Percentiles rank a stretch among this genome's conserved stretches.
Conservation (phyloP, 2,113 vertebrate genomes). For the Labrus mixtus region DNA sequence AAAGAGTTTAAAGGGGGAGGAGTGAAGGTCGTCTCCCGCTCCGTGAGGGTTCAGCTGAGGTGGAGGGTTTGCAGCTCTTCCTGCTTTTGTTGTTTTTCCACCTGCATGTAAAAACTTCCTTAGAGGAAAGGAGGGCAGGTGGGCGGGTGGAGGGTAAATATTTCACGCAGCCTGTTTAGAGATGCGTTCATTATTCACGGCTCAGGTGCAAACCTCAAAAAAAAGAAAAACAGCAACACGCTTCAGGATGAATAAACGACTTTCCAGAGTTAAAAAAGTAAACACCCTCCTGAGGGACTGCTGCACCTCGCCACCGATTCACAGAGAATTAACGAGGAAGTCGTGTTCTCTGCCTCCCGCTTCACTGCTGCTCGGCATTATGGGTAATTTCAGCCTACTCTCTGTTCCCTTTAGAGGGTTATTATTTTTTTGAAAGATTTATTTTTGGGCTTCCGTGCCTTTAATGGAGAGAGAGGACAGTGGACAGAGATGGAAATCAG, state of each 20-base stretch:
- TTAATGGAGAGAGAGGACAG: too few species aligned
- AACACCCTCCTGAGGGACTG: neutral
- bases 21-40: too few species aligned
- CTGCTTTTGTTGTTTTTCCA: neutral
- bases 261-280: constrained; percentile 4
- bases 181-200: constrained; percentile 69
- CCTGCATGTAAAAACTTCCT: constrained; percentile 15
- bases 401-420: neutral
- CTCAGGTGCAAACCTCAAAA: constrained; percentile 56
- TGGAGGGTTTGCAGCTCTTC: neutral
- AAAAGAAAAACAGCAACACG: constrained; percentile 25
- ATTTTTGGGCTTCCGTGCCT: too few species aligned
- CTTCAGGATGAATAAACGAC: constrained; percentile 28
- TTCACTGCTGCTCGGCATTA: constrained; percentile 12
- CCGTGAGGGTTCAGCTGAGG: neutral
- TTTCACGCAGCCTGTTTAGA: constrained; percentile 58
- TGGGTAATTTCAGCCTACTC: neutral
- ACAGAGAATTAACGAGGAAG: constrained; percentile 10
- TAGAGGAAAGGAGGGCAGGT: constrained; percentile 46
- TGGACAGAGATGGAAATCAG: too few species aligned
- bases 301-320: neutral
- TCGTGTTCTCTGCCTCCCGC: neutral
- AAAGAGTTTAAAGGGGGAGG: too few species aligned
- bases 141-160: constrained; percentile 45
- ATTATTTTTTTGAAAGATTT: too few species aligned